phyloP scores from a whole-genome alignment of 1,140 invertebrate genomes.

The Vanessa tameamea region DNA sequence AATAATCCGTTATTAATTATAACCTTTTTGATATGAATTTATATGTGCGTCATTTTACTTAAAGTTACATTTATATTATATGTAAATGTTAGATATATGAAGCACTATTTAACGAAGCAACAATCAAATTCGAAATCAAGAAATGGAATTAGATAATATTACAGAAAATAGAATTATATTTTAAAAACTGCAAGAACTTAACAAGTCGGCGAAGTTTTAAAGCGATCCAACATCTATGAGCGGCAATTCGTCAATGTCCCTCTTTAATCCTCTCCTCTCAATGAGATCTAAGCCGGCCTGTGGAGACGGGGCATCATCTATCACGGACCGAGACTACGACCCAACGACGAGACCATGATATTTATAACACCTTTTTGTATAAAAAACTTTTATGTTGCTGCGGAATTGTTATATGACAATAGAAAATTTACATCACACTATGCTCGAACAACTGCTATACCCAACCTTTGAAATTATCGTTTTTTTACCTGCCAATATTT shows the following conservation, averaged over 20 bases:
- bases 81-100: too few species aligned
- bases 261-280: conserved; percentile 70
- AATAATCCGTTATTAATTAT: too few species aligned
- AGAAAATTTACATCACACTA: neutral
- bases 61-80: too few species aligned
- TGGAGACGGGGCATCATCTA: conserved; percentile 69
- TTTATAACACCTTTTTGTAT: conserved; percentile 31
- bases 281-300: conserved; percentile 69
- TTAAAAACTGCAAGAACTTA: conserved; percentile 4
- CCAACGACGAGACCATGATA: conserved; percentile 34
- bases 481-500: too few species aligned
- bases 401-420: conserved; percentile 7
- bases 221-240: conserved; percentile 70
- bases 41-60: too few species aligned
- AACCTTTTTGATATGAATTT: too few species aligned
- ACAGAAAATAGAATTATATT: conserved; percentile 12
- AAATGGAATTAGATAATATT: neutral
- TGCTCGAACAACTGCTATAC: neutral
- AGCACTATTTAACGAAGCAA: too few species aligned
- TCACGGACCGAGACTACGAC: conserved; percentile 53
- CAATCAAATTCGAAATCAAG: neutral
- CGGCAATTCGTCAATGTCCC: conserved; percentile 74
- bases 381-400: conserved; percentile 5
- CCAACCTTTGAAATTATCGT: too few species aligned
- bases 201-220: conserved; percentile 41